Evolutionary conservation across 1,140 invertebrate species (phyloP).

Genomic region (Bathynomus jamesi): DNA sequence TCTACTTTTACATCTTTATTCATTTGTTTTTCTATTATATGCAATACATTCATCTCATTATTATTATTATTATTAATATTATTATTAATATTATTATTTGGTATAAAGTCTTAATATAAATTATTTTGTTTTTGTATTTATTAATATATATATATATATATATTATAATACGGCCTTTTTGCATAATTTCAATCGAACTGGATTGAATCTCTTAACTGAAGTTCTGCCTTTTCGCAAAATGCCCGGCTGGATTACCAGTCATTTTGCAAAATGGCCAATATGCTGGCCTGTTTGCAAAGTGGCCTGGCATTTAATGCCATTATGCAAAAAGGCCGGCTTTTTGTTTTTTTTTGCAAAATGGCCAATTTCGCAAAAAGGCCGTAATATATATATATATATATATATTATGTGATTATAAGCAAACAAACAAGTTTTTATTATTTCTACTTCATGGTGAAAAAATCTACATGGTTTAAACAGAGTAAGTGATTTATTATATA

Average conservation of each 20-base stretch:
- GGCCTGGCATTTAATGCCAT: no score
- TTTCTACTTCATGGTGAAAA: not conserved
- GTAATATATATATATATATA: constrained; percentile 4
- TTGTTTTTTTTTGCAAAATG: no score
- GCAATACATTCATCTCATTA: constrained; percentile 4
- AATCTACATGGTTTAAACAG: not conserved
- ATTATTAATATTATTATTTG: not conserved
- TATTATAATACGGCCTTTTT: not conserved
- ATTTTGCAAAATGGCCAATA: no score
- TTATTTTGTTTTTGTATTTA: not conserved
- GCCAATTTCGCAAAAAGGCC: not conserved
- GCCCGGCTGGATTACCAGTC: no score
- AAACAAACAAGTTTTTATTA: not conserved
- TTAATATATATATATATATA: constrained; percentile 9
- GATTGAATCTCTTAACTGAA: no score
- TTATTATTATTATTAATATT: not conserved
- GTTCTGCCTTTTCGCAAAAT: no score
- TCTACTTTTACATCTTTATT: no score
- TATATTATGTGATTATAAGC: not conserved
- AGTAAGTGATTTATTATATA: not conserved
- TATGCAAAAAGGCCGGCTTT: no score
- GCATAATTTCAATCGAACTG: no score
- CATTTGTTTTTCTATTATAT: no score
- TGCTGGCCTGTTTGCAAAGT: no score
- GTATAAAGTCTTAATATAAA: not conserved